Percentiles rank a stretch among this genome's conserved stretches.
phyloP scores from a whole-genome alignment of 2,888 invertebrate genomes.

The Busseola fusca region DNA sequence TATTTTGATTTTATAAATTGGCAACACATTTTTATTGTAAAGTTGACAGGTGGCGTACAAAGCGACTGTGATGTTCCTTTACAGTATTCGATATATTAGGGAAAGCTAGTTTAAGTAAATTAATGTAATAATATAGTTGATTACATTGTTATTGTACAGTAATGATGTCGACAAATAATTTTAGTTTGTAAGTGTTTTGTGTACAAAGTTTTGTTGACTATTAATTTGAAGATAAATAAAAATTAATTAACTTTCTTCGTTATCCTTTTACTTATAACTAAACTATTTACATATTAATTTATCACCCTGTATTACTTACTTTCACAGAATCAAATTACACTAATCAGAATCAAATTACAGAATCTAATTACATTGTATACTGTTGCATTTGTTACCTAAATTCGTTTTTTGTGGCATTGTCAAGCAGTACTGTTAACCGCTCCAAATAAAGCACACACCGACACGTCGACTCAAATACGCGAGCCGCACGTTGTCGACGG shows the following conservation, averaged over 20 bases:
- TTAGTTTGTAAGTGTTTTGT: slow-evolving; percentile 68
- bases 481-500: too few species aligned
- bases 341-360: background rate
- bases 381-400: background rate
- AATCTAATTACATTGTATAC: slow-evolving; percentile 2
- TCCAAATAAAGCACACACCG: background rate
- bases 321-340: background rate
- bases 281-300: background rate
- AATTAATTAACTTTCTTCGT: slow-evolving; percentile 41
- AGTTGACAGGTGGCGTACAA: slow-evolving; percentile 65
- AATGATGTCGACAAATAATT: slow-evolving; percentile 62
- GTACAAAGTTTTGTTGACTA: slow-evolving; percentile 78
- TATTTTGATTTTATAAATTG: background rate
- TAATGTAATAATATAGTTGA: slow-evolving; percentile 25
- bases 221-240: slow-evolving; percentile 65
- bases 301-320: slow-evolving; percentile 12
- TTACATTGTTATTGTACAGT: slow-evolving; percentile 42
- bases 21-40: background rate
- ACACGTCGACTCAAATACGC: too few species aligned
- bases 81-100: slow-evolving; percentile 76
- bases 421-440: too few species aligned
- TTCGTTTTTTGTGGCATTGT: background rate
- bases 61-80: slow-evolving; percentile 82
- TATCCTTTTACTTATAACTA: slow-evolving; percentile 19
- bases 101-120: slow-evolving; percentile 65